Evolutionary conservation across 1,140 invertebrate genomes (phyloP).

Genomic region (Physella acuta): DNA sequence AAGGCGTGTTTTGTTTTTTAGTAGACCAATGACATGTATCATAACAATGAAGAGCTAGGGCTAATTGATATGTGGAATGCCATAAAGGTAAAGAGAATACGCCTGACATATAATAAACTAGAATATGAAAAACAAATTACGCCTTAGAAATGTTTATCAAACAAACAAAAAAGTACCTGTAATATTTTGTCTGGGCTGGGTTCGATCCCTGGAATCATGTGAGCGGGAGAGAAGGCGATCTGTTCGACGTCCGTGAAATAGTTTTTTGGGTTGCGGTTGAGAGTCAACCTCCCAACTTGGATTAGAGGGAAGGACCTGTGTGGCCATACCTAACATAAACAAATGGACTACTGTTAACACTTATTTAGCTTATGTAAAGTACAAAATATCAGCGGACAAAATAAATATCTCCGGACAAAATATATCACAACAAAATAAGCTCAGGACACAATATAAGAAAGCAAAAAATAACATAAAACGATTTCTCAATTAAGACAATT

Average conservation of each 20-base stretch:
- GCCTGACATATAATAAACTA: not conserved
- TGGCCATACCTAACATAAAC: slow-evolving; percentile 72
- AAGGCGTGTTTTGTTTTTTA: not conserved
- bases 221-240: slow-evolving; percentile 87
- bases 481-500: not conserved
- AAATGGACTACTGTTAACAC: not conserved
- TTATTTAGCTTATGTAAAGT: not conserved
- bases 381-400: not conserved
- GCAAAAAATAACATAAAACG: not conserved
- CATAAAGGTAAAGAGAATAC: not conserved
- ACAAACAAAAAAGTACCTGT: slow-evolving; percentile 40
- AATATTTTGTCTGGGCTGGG: slow-evolving; percentile 89
- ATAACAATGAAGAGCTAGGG: not conserved
- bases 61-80: not conserved
- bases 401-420: not conserved
- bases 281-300: slow-evolving; percentile 83
- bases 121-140: not conserved
- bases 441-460: not conserved
- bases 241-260: slow-evolving; percentile 95
- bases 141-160: not conserved
- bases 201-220: slow-evolving; percentile 85
- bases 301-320: slow-evolving; percentile 88
- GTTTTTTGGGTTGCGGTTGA: slow-evolving; percentile 73
- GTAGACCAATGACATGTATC: not conserved
- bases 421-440: not conserved